Percentiles rank a stretch among this genome's conserved stretches.
Conservation (phyloP, 2,797 vertebrate species). For the Darevskia mixta region DNA sequence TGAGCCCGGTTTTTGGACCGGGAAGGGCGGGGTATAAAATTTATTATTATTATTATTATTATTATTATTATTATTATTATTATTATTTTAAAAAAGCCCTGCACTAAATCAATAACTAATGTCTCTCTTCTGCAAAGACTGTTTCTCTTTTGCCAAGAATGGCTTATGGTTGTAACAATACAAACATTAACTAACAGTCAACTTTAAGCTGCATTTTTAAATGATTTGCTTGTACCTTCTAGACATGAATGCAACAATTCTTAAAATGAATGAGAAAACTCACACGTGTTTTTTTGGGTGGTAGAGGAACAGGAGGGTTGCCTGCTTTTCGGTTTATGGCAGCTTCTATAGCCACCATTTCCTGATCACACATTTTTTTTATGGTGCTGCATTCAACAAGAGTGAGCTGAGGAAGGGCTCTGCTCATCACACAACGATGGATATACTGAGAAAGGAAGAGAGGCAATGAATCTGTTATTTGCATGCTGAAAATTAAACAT, state of each 20-base stretch:
- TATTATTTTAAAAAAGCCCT: background rate
- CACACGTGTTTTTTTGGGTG: conserved; percentile 96
- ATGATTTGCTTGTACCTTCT: background rate
- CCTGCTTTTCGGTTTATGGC: conserved; percentile 89
- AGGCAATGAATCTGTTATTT: conserved; percentile 26
- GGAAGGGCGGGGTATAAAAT: too few relatives aligned
- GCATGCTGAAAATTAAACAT: background rate
- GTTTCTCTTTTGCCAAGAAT: background rate
- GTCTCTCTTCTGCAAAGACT: background rate
- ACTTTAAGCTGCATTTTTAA: background rate
- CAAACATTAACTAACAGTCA: background rate
- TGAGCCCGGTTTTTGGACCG: too few relatives aligned
- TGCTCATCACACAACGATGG: conserved; percentile 88
- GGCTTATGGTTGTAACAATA: background rate
- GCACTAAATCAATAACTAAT: background rate
- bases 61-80: too few relatives aligned
- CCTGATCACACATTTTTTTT: conserved; percentile 92
- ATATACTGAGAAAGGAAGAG: conserved; percentile 85
- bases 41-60: too few relatives aligned
- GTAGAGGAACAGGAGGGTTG: conserved; percentile 92
- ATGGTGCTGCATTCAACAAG: conserved; percentile 89
- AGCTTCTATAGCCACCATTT: conserved; percentile 88
- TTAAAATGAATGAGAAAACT: conserved; percentile 72
- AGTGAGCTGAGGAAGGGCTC: conserved; percentile 90
- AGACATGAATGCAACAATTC: background rate